Evolutionary conservation across 1,140 invertebrate species (phyloP).

Genomic region (Panulirus ornatus): DNA sequence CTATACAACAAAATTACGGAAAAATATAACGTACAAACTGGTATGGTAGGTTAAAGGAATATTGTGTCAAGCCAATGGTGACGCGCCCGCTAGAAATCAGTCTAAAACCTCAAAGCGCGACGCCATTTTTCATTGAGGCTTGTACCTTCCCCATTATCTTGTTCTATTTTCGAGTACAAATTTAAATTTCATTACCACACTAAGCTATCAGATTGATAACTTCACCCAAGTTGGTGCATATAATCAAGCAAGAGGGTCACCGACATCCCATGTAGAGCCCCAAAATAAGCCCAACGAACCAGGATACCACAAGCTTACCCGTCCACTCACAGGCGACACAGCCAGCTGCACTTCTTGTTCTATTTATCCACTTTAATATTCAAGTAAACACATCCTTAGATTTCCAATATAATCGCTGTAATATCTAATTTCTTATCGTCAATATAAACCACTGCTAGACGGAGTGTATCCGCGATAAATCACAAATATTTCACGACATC

Average conservation of each 20-base stretch:
- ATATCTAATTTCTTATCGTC: constrained; percentile 54
- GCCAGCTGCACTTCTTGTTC: constrained; percentile 63
- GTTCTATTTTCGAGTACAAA: constrained; percentile 58
- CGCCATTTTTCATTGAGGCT: constrained; percentile 61
- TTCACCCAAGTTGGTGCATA: constrained; percentile 27
- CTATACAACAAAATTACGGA: constrained; percentile 12
- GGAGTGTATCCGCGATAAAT: constrained; percentile 65
- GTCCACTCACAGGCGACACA: constrained; percentile 45
- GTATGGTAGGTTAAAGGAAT: constrained; percentile 2
- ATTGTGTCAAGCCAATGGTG: background rate
- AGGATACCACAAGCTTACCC: constrained; percentile 50
- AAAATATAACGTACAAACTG: constrained; percentile 1
- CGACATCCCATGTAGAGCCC: background rate
- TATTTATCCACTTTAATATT: constrained; percentile 61
- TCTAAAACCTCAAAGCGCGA: constrained; percentile 59
- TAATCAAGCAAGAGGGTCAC: constrained; percentile 56
- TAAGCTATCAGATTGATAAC: constrained; percentile 31
- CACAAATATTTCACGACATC: constrained; percentile 69
- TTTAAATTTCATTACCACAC: constrained; percentile 8
- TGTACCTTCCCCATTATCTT: constrained; percentile 50
- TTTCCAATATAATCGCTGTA: constrained; percentile 58
- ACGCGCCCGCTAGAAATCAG: constrained; percentile 54
- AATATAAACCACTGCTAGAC: constrained; percentile 50
- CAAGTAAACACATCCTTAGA: constrained; percentile 46
- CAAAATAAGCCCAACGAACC: constrained; percentile 47